A percentile compares a stretch with the other conserved stretches of the same genome.
Evolutionary conservation across 2,888 invertebrate species (phyloP).

Genomic region (Entomobrya multifasciata): DNA sequence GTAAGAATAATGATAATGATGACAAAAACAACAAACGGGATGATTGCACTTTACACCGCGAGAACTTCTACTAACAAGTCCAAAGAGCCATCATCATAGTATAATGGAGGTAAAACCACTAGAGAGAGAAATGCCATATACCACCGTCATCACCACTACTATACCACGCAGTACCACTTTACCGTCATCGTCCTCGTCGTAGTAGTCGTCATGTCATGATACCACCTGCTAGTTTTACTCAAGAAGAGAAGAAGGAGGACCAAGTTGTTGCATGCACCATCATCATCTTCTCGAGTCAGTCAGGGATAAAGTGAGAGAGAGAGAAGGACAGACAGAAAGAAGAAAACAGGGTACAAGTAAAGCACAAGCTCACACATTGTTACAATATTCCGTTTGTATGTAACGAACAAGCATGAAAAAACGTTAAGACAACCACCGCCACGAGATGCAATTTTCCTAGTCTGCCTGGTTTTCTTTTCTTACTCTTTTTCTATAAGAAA

Average conservation of each 20-base stretch:
- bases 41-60: constrained; percentile 47
- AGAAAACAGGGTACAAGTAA: background rate
- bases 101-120: constrained; percentile 48
- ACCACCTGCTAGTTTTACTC: constrained; percentile 67
- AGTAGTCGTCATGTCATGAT: constrained; percentile 50
- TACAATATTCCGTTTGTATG: background rate
- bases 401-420: constrained; percentile 4
- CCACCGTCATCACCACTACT: constrained; percentile 13
- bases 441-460: background rate
- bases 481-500: background rate
- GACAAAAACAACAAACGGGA: constrained; percentile 49
- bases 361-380: background rate
- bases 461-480: background rate
- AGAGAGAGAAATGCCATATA: constrained; percentile 47
- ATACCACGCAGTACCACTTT: constrained; percentile 48
- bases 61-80: constrained; percentile 39
- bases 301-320: too few relatives aligned
- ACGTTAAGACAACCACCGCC: background rate
- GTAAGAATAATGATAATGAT: constrained; percentile 14
- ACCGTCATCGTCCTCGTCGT: constrained; percentile 47
- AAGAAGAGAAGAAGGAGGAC: constrained; percentile 4
- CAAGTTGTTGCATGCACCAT: constrained; percentile 70
- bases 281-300: constrained; percentile 36
- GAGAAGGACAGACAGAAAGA: background rate
- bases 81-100: constrained; percentile 48